These are phyloP conservation scores for Phocoena sinus DNA, from an alignment of 2,113 vertebrate species.

Conservation along the genomic window DNA sequence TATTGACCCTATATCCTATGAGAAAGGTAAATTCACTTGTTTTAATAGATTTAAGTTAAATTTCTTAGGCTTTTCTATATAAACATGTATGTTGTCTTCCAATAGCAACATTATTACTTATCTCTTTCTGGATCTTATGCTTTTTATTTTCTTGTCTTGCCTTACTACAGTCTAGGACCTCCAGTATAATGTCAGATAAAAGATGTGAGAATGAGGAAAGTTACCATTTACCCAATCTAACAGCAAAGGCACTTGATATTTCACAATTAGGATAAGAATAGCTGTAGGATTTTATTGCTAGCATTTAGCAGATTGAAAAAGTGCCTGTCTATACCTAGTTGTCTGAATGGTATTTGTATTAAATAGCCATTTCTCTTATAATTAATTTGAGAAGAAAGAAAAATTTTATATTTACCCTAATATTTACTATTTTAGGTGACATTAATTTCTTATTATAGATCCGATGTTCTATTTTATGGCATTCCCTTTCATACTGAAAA, in stretches of 20 bases:
- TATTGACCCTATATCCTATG: not conserved
- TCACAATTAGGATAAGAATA: not conserved
- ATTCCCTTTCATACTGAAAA: not conserved
- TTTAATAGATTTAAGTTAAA: too few species aligned
- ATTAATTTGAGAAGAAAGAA: not conserved
- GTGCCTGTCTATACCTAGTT: not conserved
- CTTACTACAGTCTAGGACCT: not conserved
- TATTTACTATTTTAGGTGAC: not conserved
- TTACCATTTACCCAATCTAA: not conserved
- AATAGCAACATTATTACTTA: too few species aligned
- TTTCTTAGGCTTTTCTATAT: too few species aligned
- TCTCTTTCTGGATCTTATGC: too few species aligned
- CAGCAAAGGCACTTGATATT: not conserved
- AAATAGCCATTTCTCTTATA: not conserved
- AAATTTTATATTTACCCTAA: not conserved
- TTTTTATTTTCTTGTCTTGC: not conserved
- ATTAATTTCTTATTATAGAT: not conserved
- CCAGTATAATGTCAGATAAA: not conserved
- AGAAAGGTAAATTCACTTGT: too few species aligned
- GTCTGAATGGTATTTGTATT: not conserved
- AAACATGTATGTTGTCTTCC: too few species aligned
- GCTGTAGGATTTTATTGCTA: not conserved
- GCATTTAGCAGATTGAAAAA: not conserved
- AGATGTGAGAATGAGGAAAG: not conserved
- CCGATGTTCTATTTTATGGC: not conserved